Base-by-base conservation (phyloP, 2,797 vertebrate species). In the Fringilla coelebs region DNA sequence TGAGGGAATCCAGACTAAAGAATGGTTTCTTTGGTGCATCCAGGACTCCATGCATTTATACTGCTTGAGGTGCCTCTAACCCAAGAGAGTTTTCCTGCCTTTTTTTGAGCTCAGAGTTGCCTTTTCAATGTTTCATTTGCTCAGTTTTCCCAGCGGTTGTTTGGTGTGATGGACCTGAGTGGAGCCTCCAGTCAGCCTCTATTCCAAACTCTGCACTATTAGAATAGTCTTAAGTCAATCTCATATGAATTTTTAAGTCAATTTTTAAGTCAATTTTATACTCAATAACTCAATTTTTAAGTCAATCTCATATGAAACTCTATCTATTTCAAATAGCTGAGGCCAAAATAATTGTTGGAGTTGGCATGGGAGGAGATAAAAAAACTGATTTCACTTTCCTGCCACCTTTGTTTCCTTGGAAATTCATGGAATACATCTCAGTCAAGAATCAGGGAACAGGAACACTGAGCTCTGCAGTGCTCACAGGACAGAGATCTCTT, bases 361-460 rank as follows among this genome's bases (percentile, higher is more conserved):
- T 46, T 83, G 57, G 17, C 32, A 41, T 5, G 13, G 68, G 21
- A 36, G 62, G 71, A 15, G 32, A 1, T 41, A 34, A 55, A 21
- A 4, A 46, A 80, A 3, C 3, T 41, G 26, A 85, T 80, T 79
- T 83, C 34, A 6, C 18, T 51, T 41, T 12, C 14, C 15, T 1
- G 0, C 28, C 45, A 43, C 38, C 32, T 91, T 61, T n/a, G 15
- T 52, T 74, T 77, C 73, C 34, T 14, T 34, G 52, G 49, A 80
- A 83, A 13, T 3, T 79, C 31, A 41, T 1, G 18, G 55, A 55
- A 38, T 4, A 22, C 0, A 0, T 32, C 17, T 40, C 4, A 10
- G 17, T 51, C 63, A 34, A 4, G 0, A 12, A 12, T 22, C 43
- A 85, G 25, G 41, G 61, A 75, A 17, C 4, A 38, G 11, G 34